Evolutionary conservation across 2,888 invertebrate species (phyloP), one percentile per base, ranked within the genome.

Genomic region (Calameuta filiformis): DNA sequence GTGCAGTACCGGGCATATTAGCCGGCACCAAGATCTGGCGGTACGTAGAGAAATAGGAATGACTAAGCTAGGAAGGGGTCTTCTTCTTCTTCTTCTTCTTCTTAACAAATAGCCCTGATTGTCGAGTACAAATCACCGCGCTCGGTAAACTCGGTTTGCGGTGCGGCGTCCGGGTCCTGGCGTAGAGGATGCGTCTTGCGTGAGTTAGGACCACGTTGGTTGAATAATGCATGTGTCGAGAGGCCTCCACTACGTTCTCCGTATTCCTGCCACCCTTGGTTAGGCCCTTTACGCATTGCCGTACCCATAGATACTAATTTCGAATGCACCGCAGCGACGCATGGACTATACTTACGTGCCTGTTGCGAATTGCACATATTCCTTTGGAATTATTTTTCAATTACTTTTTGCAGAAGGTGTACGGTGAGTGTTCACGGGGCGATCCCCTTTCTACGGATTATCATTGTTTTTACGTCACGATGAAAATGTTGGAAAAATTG

Each of bases 211-310:
- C 87, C 86, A 85, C 86, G 84, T 85, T 83, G 84, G 82, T 86
- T 89, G 89, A 89, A 89, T 89, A 89, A 89, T 89, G 89, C 88
- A 89, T 88, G 83, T 82, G 85, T 85, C 85, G 87, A 81, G 83
- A 82, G 84, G 84, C 83, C 85, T 85, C 83, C 83, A 81, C 81
- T 83, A 82, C 83, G 83, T 84, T 85, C 87, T 82, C 84, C 84
- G 82, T 87, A 85, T 87, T 85, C 85, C 77, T 82, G 75, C 81
- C 82, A 79, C 81, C 81, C 82, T 56, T 23, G 56, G 56, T 56
- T 56, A 56, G 56, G 56, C 56, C 56, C 56, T 56, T 56, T 56
- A 56, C 56, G 56, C 56, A 56, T 56, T 56, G 56, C 56, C 56
- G 1, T 56, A 23, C 56, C 56, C 56, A 56, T 56, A 23, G 56